Base-by-base conservation (phyloP, 2,888 invertebrate species). In the Brachyptera risi region DNA sequence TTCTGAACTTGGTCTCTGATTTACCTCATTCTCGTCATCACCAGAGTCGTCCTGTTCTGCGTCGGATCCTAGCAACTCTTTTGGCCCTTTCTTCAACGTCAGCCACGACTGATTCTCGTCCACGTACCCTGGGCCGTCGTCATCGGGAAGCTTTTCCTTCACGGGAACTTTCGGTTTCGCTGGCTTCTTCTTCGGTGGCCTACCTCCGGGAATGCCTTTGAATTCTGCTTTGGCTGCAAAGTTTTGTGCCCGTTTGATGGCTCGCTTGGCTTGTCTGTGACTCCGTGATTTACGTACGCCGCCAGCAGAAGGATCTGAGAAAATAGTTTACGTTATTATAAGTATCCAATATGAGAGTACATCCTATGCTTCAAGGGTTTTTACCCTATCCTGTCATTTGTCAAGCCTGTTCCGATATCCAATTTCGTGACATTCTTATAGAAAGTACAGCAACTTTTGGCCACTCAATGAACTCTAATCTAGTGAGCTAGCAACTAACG, bases 201-300 rank as follows among this genome's bases (percentile, higher is more conserved):
- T 40, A 4, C 60, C 50, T 15, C 50, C 56, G 17, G 21, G 37
- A 13, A 27, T 77, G 63, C 74, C 71, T 68, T 81, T 81, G 69
- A 54, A 37, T 37, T 54, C 54, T 1, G 54, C 54, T 37, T 54
- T 54, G 1, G 54, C n/a, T 11, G 54, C 37, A 15, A 54, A 23
- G 23, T 82, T 83, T 62, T 81, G 79, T 27, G 74, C 71, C 57
- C 88, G 76, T 66, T 86, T 85, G 4, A 78, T 82, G 9, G 80
- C 80, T 51, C 89, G 79, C 71, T 87, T 84, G 68, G 84, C 86
- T 69, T 88, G 89, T 58, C 84, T 80, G 69, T 85, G 88, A 65
- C 86, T 86, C 15, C 89, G 59, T 1, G 64, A 21, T 56, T 68
- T 67, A 13, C 15, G 47, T 7, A 64, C 59, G 15, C 63, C 65